Evolutionary conservation across 2,888 invertebrate species (phyloP), one percentile per base, ranked within the genome.

Genomic region (Nomada fucata): DNA sequence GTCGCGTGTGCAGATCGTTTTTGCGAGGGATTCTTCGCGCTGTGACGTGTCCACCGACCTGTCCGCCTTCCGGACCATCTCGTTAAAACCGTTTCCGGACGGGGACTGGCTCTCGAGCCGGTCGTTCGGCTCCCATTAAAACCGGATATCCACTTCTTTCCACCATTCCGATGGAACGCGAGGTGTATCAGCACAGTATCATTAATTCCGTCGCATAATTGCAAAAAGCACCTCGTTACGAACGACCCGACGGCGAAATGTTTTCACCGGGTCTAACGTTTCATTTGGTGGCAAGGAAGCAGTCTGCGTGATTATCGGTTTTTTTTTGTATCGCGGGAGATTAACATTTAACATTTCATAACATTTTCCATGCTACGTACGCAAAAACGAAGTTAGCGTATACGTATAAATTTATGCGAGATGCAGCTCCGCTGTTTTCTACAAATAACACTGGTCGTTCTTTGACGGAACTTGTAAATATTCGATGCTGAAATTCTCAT

Each of bases 11-110:
- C 52, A 29, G 44, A 59, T n/a, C 53, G 55, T 70, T 82, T 69
- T 79, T 74, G 36, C 50, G 20, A 55, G 26, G 23, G 65, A 74
- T 67, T 79, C 65, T 70, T 79, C 65, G 79, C 81, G 55, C 64
- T 55, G 53, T 26, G 52, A 63, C 59, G 59, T 73, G 68, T 63
- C 15, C 64, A 23, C 50, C 23, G 1, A 36, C 71, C 65, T 18
- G 26, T 0, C 42, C 73, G 10, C 74, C 50, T 57, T 53, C 70
- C 53, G 83, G 47, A 74, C 75, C 72, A 60, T 67, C 73, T 83
- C 76, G 82, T 83, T 83, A 77, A 82, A 77, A 70, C 70, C 77
- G 68, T 82, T 83, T 83, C 77, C 83, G 76, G 44, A 20, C 63
- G 61, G 61, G 59, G 70, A 70, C 72, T 42, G 73, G 74, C 71